Evolutionary conservation across 2,888 invertebrate genomes (phyloP).

Genomic region (Taphrorychus bicolor): DNA sequence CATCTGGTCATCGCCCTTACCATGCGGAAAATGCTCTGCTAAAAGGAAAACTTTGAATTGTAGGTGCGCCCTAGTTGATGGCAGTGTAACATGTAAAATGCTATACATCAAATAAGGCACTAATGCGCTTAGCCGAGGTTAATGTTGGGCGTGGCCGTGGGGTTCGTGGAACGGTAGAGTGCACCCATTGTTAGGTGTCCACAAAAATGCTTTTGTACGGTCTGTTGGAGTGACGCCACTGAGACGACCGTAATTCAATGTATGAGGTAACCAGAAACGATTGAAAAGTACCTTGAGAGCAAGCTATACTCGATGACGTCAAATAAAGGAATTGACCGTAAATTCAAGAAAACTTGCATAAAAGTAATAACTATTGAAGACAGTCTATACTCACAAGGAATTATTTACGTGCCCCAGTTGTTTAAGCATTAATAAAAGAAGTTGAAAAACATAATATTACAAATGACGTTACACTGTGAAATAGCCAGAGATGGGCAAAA

Average conservation of each 20-base stretch:
- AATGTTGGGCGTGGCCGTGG: conserved; percentile 29
- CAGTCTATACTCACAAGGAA: too few species aligned
- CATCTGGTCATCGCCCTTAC: background rate
- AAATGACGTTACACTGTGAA: too few species aligned
- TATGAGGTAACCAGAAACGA: background rate
- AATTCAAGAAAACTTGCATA: too few species aligned
- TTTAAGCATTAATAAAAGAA: too few species aligned
- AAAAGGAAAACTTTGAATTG: background rate
- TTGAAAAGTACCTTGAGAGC: too few species aligned
- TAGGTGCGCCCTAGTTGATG: background rate
- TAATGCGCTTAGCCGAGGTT: conserved; percentile 25
- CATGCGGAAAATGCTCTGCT: too few species aligned
- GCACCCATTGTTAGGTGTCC: conserved; percentile 24
- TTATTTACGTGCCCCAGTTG: too few species aligned
- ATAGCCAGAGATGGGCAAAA: too few species aligned
- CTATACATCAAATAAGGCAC: conserved; percentile 8
- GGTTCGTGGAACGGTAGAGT: conserved; percentile 30
- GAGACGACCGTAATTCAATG: background rate
- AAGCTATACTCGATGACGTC: too few species aligned
- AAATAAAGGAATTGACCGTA: too few species aligned
- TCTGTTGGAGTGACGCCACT: background rate
- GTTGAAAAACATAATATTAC: too few species aligned
- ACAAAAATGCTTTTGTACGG: background rate
- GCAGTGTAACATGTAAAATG: background rate
- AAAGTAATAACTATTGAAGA: too few species aligned